Percentiles rank a stretch among this genome's conserved stretches.
Conservation (phyloP, 2,113 vertebrate genomes). For the Dryoscopus gambensis region DNA sequence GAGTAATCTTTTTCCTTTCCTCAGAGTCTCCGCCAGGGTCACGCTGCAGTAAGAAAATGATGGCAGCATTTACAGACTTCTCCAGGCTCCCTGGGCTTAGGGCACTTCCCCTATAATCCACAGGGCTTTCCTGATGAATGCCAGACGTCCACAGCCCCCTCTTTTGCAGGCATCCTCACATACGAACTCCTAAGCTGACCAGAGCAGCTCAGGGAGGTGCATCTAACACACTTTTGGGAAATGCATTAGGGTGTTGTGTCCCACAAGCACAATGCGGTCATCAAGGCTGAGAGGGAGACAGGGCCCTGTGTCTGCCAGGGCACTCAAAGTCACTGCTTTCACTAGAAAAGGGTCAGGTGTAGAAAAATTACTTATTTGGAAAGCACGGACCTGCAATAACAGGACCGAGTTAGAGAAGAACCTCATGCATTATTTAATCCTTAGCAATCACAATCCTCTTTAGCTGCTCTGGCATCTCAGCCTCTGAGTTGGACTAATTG, state of each 20-base stretch:
- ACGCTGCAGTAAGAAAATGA: not conserved
- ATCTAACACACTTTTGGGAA: not conserved
- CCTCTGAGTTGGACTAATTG: not conserved
- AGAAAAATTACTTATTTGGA: not conserved
- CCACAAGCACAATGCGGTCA: rapidly evolving
- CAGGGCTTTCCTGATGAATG: not conserved
- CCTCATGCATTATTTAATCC: not conserved
- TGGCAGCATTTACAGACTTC: not conserved
- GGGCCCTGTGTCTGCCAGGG: not conserved
- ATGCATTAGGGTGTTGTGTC: not conserved
- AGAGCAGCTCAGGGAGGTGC: not conserved
- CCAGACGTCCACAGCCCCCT: not conserved
- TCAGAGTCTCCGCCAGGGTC: not conserved
- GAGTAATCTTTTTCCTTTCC: not conserved
- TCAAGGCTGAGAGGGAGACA: not conserved
- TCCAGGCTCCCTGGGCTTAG: not conserved
- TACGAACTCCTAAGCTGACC: rapidly evolving
- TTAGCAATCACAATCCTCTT: not conserved
- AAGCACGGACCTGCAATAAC: not conserved
- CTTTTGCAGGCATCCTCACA: not conserved
- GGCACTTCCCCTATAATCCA: not conserved
- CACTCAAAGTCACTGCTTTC: not conserved
- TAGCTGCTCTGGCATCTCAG: not conserved
- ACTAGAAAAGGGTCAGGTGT: not conserved
- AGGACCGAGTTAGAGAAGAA: not conserved